Evolutionary conservation across 2,113 vertebrate genomes (phyloP), one percentile per base, ranked within the genome.

Genomic region (Triplophysa dalaica): DNA sequence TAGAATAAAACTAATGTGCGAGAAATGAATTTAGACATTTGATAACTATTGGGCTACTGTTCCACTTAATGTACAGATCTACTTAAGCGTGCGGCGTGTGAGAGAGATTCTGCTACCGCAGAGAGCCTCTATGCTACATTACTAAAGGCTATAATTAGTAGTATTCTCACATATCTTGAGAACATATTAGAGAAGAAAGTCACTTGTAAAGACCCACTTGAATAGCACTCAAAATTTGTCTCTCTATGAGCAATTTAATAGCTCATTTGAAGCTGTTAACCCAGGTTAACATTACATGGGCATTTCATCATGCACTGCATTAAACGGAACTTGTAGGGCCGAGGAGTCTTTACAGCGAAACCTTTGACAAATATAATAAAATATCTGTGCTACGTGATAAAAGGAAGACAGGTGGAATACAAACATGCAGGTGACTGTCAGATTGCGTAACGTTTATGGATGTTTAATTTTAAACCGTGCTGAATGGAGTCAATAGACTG

Each of bases 251-350:
- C 86, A 87, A 81, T 89, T 89, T 90, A 90, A 90, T 86, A 89
- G 85, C 89, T 90, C 87, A 85, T 91, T 90, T 89, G 85, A 83
- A 90, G 87, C 86, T 80, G 88, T 91, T 92, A 91, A 91, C 87
- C 84, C 84, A 86, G 80, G 86, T 92, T 90, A 91, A 76, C 87
- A 85, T 89, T 89, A 90, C 87, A 88, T 85, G 86, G 81, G 84
- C 82, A 72, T 86, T 85, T 87, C 83, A 86, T 85, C 88, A 85
- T 78, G 84, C 64, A 85, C 84, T 82, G 87, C 87, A 87, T 90
- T 87, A 88, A 86, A 85, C 83, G 38, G 19, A 64, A 79, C 73
- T 62, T 66, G 56, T 70, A 79, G 62, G 69, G 62, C 33, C 38
- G 24, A 17, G 48, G 16, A 52, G 24, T 79, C 64, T 11, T 77